Evolutionary conservation across 2,888 invertebrate genomes (phyloP).

Genomic region (Agrotis clavis): DNA sequence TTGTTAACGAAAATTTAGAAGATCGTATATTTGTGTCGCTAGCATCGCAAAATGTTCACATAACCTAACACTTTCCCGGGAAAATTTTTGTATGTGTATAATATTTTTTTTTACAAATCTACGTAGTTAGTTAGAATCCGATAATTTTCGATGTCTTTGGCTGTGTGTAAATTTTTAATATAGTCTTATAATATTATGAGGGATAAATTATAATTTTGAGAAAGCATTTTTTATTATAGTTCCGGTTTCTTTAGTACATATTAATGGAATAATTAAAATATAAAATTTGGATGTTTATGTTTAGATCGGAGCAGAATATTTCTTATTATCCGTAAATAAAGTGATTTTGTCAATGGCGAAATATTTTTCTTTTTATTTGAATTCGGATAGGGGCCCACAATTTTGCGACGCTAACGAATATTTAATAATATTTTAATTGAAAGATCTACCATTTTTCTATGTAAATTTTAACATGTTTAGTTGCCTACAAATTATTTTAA

Average conservation of each 20-base stretch:
- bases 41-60: slow-evolving; percentile 92
- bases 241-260: slow-evolving; percentile 83
- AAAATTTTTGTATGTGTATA: slow-evolving; percentile 80
- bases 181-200: slow-evolving; percentile 78
- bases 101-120: slow-evolving; percentile 82
- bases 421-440: slow-evolving; percentile 33
- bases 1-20: slow-evolving; percentile 68
- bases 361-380: slow-evolving; percentile 76
- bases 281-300: slow-evolving; percentile 87
- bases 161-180: slow-evolving; percentile 89
- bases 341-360: slow-evolving; percentile 86
- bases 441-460: slow-evolving; percentile 88
- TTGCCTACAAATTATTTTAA: neutral
- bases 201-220: slow-evolving; percentile 87
- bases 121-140: slow-evolving; percentile 87
- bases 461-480: slow-evolving; percentile 56
- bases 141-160: slow-evolving; percentile 90
- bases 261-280: slow-evolving; percentile 79
- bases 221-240: slow-evolving; percentile 85
- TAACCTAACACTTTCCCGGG: slow-evolving; percentile 82
- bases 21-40: slow-evolving; percentile 82
- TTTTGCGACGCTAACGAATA: slow-evolving; percentile 86
- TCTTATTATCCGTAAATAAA: slow-evolving; percentile 88
- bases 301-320: slow-evolving; percentile 87
- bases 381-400: slow-evolving; percentile 60